Percentiles rank a stretch among this genome's conserved stretches.
Conservation (phyloP, 2,113 vertebrate genomes). For the Lipophrys pholis region DNA sequence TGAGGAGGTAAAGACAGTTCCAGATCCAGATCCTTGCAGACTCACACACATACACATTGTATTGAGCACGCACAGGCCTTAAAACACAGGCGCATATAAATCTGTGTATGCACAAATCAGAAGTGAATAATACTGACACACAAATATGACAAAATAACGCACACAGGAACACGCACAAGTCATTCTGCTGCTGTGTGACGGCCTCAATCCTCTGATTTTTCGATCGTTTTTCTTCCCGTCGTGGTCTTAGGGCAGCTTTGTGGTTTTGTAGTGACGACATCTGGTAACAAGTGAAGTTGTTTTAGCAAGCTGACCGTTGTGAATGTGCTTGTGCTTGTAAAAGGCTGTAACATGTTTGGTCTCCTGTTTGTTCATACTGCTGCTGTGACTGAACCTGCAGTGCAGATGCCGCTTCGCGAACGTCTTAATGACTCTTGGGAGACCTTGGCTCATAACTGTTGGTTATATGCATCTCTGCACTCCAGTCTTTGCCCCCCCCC, state of each 20-base stretch:
- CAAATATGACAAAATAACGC: too few relatives aligned
- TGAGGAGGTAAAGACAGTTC: too few relatives aligned
- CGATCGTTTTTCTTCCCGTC: constrained; percentile 10
- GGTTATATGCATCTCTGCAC: background rate
- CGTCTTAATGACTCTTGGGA: background rate
- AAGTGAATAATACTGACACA: too few relatives aligned
- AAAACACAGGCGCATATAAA: too few relatives aligned
- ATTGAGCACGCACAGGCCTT: too few relatives aligned
- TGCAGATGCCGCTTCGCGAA: background rate
- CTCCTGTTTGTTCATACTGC: constrained; percentile 12
- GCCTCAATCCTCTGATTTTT: background rate
- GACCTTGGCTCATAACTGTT: background rate
- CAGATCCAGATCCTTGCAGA: too few relatives aligned
- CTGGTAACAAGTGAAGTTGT: constrained; percentile 49
- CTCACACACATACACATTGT: too few relatives aligned
- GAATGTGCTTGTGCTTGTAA: constrained; percentile 32
- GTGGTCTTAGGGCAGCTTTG: constrained; percentile 45
- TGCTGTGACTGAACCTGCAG: constrained; percentile 1
- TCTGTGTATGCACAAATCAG: too few relatives aligned
- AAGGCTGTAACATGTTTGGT: constrained; percentile 6
- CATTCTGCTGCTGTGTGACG: too few relatives aligned
- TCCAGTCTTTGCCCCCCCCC: background rate
- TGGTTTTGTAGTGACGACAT: constrained; percentile 53
- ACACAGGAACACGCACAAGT: too few relatives aligned
- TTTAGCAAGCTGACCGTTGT: constrained; percentile 39